Evolutionary conservation across 2,797 vertebrate species (phyloP), one percentile per base, ranked within the genome.

Genomic region (Cetoscarus ocellatus): DNA sequence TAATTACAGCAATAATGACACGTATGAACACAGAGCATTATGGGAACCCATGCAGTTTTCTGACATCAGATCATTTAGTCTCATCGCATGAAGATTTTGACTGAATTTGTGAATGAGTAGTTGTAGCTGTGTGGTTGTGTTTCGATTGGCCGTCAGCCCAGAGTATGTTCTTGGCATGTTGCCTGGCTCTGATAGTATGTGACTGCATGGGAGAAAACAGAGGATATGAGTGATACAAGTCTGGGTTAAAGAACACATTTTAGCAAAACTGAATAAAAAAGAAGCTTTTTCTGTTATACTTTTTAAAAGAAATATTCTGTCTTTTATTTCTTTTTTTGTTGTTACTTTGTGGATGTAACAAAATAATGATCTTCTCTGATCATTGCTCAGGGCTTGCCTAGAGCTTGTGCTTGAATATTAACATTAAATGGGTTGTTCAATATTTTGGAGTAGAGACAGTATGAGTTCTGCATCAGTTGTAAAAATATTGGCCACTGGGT

Each of bases 101-200:
- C 67, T 74, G 51, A 88, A 82, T 72, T 82, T 80, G 79, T 91
- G 84, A 91, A 88, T 91, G 86, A 85, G 61, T 48, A 54, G 13
- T 17, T 58, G 61, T 55, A 43, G 76, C 67, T 69, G 80, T 51
- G 60, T 14, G 39, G 75, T 74, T 60, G 65, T 67, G 71, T 86
- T 75, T 76, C 76, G 67, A 67, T 77, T 86, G 84, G 80, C 84
- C 18, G 1, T 6, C n/a, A 47, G 75, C 80, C 78, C 61, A 68
- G 73, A 86, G 80, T 80, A 70, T 77, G 58, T 67, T 64, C 62
- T 58, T 61, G 79, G 70, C 70, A 57, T 59, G 56, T 73, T 75
- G 60, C 67, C 79, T 84, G 69, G 70, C 49, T 85, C 53, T 62
- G 58, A 81, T 62, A 59, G 57, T 58, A 69, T 68, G 61, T 70